Evolutionary conservation across 2,797 vertebrate species (phyloP), one percentile per base, ranked within the genome.

Genomic region (Myotis planiceps): DNA sequence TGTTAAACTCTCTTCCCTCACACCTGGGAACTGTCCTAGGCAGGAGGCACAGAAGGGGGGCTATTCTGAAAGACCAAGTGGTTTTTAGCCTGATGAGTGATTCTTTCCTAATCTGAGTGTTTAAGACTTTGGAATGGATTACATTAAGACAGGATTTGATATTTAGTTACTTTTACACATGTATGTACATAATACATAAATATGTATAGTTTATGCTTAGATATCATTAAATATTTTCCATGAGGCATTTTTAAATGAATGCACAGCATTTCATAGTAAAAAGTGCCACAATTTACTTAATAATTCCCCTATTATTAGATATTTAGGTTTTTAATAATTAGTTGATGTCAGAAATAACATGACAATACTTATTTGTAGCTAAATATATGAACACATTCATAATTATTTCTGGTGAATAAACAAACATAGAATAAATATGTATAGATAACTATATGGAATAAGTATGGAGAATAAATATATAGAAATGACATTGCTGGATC

Each of bases 231-330:
- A 34, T 91, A 89, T 49, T 84, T 69, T 75, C 32, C 68, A 12
- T 12, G 21, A 82, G 10, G 14, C 7, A 75, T 90, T 89, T 88
- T 32, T 10, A 96, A 95, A 81, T 66, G 15, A 68, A 83, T 82
- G 37, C 4, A 19, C 34, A n/a, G 14, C 55, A 76, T 58, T 23
- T 78, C 55, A 45, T 39, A 83, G 34, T 71, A 90, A 91, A 90
- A 86, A 42, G 16, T 92, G 21, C 45, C 34, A 68, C 19, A 55
- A 25, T 55, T 53, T 90, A 82, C 69, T 97, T 74, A 86, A 47
- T 9, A 25, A 18, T 81, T 58, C 34, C 18, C 18, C 6, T 91
- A 23, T 42, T 80, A 3, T 47, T 83, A 53, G 7, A 15, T 80
- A 80, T 71, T 94, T 94, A 76, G 2, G 13, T 16, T 90, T 72